phyloP scores from a whole-genome alignment of 2,888 invertebrate species.

The Agrotis clavis region DNA sequence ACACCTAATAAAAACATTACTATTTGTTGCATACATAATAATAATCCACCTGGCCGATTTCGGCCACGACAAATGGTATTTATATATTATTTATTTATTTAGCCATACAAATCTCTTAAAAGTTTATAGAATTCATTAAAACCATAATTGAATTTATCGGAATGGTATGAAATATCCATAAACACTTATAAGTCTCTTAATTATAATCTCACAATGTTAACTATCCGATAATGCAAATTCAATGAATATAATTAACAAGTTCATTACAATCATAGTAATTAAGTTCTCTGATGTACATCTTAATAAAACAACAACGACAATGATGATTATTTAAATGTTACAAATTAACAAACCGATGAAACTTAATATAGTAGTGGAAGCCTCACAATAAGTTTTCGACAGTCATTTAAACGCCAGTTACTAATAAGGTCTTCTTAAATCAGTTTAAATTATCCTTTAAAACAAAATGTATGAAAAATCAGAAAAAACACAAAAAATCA shows the following conservation, averaged over 20 bases:
- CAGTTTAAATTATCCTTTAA: constrained; percentile 55
- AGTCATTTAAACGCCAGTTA: constrained; percentile 42
- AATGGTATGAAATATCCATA: constrained; percentile 1
- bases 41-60: too few species aligned
- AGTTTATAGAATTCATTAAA: neutral
- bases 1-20: too few species aligned
- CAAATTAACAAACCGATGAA: constrained; percentile 45
- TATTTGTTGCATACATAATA: too few species aligned
- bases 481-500: constrained; percentile 77
- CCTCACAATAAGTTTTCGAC: constrained; percentile 69
- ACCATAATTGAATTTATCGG: neutral
- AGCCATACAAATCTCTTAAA: neutral
- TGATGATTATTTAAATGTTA: neutral
- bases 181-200: neutral
- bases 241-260: neutral
- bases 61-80: too few species aligned
- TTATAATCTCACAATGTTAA: neutral
- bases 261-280: neutral
- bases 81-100: neutral
- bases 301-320: neutral
- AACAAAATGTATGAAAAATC: constrained; percentile 67
- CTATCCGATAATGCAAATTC: constrained; percentile 6
- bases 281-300: neutral
- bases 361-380: constrained; percentile 63
- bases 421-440: constrained; percentile 47